Conservation (phyloP, 1,140 invertebrate species). For the Solenopsis fugax region DNA sequence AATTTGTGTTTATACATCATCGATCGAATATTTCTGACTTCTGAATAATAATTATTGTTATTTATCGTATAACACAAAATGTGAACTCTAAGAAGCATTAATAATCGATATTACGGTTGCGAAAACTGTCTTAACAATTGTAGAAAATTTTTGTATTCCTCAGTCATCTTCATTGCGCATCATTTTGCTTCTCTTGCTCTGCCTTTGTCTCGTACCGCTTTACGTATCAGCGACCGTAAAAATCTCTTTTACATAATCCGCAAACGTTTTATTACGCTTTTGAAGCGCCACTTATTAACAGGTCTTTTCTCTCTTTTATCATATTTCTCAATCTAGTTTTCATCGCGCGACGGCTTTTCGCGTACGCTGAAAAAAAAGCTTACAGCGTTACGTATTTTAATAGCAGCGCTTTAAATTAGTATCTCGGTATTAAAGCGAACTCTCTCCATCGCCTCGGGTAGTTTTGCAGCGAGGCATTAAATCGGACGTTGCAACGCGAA, state of each 20-base stretch:
- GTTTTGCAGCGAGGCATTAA: slow-evolving; percentile 45
- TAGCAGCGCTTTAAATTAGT: slow-evolving; percentile 58
- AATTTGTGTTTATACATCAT: no score
- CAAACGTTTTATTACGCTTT: slow-evolving; percentile 64
- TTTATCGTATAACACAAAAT: neutral
- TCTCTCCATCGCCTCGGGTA: slow-evolving; percentile 19
- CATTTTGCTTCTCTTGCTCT: slow-evolving; percentile 11
- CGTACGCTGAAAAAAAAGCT: slow-evolving; percentile 23
- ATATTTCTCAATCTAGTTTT: slow-evolving; percentile 56
- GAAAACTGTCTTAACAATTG: neutral
- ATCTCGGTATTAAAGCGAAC: slow-evolving; percentile 57
- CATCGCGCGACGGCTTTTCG: slow-evolving; percentile 52
- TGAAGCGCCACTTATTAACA: slow-evolving; percentile 63
- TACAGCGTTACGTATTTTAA: slow-evolving; percentile 54
- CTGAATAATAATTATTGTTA: neutral
- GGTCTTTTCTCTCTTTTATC: slow-evolving; percentile 47
- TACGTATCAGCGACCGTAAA: slow-evolving; percentile 52
- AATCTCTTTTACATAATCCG: slow-evolving; percentile 62
- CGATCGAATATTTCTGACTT: no score
- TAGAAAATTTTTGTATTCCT: slow-evolving; percentile 6
- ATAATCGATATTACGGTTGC: neutral
- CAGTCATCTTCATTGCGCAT: neutral
- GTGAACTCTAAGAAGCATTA: slow-evolving; percentile 5
- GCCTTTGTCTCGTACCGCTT: slow-evolving; percentile 3
- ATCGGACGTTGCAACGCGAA: slow-evolving; percentile 51